Percentiles rank a stretch among this genome's conserved stretches.
Evolutionary conservation across 2,888 invertebrate genomes (phyloP).

Genomic region (Cremastobaeus sp.): DNA sequence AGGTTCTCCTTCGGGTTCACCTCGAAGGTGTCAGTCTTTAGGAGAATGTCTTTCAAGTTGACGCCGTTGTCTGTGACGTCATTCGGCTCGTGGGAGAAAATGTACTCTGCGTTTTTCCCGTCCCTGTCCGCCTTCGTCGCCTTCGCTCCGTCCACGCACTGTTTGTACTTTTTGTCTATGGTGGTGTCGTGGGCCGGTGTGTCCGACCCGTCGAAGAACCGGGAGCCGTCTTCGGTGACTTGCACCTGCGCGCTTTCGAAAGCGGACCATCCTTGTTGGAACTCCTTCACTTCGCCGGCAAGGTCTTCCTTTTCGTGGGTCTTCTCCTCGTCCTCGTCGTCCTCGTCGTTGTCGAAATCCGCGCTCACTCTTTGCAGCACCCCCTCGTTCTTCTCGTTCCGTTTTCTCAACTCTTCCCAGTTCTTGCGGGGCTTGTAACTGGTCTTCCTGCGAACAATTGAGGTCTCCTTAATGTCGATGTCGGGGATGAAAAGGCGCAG

Average conservation of each 20-base stretch:
- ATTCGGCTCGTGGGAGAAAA: not conserved
- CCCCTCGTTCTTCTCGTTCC: constrained; percentile 75
- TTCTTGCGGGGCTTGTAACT: constrained; percentile 77
- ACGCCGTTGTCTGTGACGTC: constrained; percentile 66
- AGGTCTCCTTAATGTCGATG: constrained; percentile 76
- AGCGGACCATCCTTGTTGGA: constrained; percentile 51
- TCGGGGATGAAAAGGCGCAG: constrained; percentile 79
- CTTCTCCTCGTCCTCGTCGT: constrained; percentile 62
- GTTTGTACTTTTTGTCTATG: constrained; percentile 75
- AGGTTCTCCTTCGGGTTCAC: constrained; percentile 71
- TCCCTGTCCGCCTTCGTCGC: constrained; percentile 35
- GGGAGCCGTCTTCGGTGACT: constrained; percentile 44
- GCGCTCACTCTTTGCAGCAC: constrained; percentile 69
- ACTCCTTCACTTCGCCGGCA: constrained; percentile 16
- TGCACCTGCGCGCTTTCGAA: constrained; percentile 53
- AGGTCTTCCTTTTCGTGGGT: constrained; percentile 7
- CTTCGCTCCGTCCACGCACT: constrained; percentile 72
- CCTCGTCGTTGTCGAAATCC: constrained; percentile 74
- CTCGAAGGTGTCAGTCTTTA: constrained; percentile 68
- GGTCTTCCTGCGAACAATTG: constrained; percentile 74
- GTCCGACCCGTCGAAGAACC: constrained; percentile 31
- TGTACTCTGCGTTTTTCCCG: not conserved
- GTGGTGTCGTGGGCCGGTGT: constrained; percentile 65
- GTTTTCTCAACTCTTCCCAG: constrained; percentile 76
- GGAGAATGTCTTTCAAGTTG: constrained; percentile 73